A percentile compares a stretch with the other conserved stretches of the same genome.
These are phyloP conservation scores for Bhutanitis thaidina DNA, from an alignment of 2,888 invertebrate genomes.

Conservation along the genomic window DNA sequence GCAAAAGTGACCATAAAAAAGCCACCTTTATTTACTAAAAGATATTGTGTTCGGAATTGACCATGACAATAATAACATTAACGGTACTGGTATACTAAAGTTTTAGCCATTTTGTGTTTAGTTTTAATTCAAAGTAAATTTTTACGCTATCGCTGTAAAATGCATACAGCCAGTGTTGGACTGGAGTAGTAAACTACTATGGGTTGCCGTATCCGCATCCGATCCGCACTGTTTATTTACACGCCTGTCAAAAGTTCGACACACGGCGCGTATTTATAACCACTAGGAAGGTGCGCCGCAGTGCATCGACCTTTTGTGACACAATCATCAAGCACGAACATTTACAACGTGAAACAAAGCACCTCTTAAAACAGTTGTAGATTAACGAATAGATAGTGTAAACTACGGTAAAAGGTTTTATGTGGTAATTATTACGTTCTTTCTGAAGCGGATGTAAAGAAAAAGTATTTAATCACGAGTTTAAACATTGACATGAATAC, in stretches of 20 bases:
- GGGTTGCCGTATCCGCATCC: slow-evolving; percentile 36
- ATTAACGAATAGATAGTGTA: slow-evolving; percentile 31
- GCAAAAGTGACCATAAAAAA: no score
- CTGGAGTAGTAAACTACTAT: slow-evolving; percentile 18
- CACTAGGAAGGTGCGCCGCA: slow-evolving; percentile 66
- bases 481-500: neutral
- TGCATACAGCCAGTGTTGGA: slow-evolving; percentile 8
- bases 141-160: neutral
- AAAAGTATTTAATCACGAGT: slow-evolving; percentile 12
- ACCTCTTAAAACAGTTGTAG: slow-evolving; percentile 40
- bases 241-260: slow-evolving; percentile 73
- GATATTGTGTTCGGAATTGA: no score
- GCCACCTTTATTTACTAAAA: no score
- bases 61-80: no score
- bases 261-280: slow-evolving; percentile 67
- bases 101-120: no score
- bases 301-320: slow-evolving; percentile 66
- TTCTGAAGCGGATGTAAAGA: slow-evolving; percentile 7
- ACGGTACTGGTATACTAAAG: no score
- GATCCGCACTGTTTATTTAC: slow-evolving; percentile 63
- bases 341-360: slow-evolving; percentile 44
- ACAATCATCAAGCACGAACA: slow-evolving; percentile 49
- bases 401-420: slow-evolving; percentile 48
- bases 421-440: slow-evolving; percentile 23
- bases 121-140: no score